phyloP scores from a whole-genome alignment of 92 coral and sea anemone genomes.

The Micromussa lordhowensis region DNA sequence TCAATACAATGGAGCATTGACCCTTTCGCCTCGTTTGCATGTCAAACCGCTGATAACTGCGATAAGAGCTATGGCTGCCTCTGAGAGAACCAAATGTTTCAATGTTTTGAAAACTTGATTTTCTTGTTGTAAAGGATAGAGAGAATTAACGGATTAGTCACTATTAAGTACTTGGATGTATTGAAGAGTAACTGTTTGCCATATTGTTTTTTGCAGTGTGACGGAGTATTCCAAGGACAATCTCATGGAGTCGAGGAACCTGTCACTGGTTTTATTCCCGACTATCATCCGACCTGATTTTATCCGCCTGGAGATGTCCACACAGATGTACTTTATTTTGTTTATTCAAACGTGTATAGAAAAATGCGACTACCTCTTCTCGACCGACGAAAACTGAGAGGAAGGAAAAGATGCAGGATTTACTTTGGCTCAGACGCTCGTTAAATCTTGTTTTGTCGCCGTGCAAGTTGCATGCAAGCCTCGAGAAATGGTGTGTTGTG shows the following conservation, averaged over 20 bases:
- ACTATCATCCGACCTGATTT: constrained; percentile 88
- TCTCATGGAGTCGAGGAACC: constrained; percentile 94
- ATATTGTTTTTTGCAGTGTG: constrained; percentile 64
- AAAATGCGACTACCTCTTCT: constrained; percentile 89
- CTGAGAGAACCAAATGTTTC: too few species aligned
- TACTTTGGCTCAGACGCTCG: neutral
- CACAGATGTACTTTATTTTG: constrained; percentile 87
- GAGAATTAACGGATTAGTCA: neutral
- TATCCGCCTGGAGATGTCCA: constrained; percentile 75
- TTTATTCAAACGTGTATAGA: constrained; percentile 97
- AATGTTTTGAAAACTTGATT: too few species aligned
- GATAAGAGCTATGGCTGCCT: too few species aligned
- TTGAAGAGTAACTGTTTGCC: neutral
- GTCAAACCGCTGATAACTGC: too few species aligned
- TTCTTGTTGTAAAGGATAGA: neutral
- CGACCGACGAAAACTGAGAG: constrained; percentile 31
- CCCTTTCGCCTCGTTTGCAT: too few species aligned
- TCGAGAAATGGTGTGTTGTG: neutral
- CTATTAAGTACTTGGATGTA: neutral
- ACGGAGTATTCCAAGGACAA: constrained; percentile 81
- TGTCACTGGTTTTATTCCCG: constrained; percentile 91
- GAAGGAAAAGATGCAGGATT: neutral
- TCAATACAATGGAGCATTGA: too few species aligned
- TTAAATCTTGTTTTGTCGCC: neutral
- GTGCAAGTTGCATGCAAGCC: neutral